These are phyloP conservation scores for Leptinotarsa peninsularis DNA, from an alignment of 2,888 invertebrate species.

Conservation along the genomic window DNA sequence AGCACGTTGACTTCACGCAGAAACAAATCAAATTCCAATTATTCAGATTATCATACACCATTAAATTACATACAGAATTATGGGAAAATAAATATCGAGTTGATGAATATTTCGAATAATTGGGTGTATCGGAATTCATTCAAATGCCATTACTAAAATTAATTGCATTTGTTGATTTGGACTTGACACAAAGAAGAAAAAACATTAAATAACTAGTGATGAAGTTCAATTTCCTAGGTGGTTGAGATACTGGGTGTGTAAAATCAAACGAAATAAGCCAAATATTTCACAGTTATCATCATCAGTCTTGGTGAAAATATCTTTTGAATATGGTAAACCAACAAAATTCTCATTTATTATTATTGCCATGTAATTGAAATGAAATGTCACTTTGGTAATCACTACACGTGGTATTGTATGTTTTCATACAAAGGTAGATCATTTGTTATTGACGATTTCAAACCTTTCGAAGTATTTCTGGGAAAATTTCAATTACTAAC, in stretches of 20 bases:
- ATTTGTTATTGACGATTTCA: too few relatives aligned
- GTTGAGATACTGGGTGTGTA: too few relatives aligned
- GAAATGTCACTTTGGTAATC: neutral
- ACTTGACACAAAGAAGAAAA: too few relatives aligned
- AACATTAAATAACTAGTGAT: too few relatives aligned
- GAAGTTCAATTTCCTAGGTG: too few relatives aligned
- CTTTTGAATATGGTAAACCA: neutral
- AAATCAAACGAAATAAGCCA: too few relatives aligned
- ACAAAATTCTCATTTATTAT: neutral
- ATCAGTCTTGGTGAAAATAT: too few relatives aligned
- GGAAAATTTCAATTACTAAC: neutral
- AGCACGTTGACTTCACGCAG: neutral
- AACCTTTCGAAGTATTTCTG: conserved; percentile 12
- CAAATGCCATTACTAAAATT: neutral
- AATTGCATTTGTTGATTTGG: too few relatives aligned
- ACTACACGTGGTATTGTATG: too few relatives aligned
- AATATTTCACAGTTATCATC: too few relatives aligned
- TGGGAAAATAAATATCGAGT: neutral
- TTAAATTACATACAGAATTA: neutral
- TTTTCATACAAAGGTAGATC: too few relatives aligned
- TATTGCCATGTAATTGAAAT: neutral
- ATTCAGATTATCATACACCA: neutral
- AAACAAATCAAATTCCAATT: neutral
- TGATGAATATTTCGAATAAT: neutral
- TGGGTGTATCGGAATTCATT: neutral